These are phyloP conservation scores for Grus americana DNA, from an alignment of 2,113 vertebrate species.

Conservation along the genomic window DNA sequence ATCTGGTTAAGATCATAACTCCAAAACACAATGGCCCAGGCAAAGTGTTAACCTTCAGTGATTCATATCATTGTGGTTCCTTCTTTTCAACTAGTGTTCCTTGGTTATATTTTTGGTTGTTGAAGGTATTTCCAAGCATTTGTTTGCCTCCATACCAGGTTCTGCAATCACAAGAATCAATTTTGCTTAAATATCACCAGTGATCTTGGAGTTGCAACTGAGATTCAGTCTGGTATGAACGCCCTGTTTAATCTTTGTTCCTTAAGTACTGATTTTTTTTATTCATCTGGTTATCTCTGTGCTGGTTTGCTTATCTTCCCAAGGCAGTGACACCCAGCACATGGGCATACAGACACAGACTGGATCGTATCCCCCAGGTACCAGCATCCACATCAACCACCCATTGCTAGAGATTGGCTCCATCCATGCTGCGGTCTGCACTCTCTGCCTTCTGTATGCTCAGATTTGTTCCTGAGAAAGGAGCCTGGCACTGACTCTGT, in stretches of 20 bases:
- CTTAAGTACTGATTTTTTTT: neutral
- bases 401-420: neutral
- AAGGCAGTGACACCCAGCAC: neutral
- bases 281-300: neutral
- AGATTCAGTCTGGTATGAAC: neutral
- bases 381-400: neutral
- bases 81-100: neutral
- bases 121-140: neutral
- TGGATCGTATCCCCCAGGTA: neutral
- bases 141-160: neutral
- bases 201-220: neutral
- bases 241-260: neutral
- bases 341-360: too few relatives aligned
- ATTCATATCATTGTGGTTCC: neutral
- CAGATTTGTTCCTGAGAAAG: neutral
- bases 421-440: neutral
- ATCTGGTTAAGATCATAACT: neutral
- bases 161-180: neutral
- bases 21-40: neutral
- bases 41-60: neutral
- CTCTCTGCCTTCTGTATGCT: neutral
- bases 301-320: neutral
- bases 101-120: neutral
- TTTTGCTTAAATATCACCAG: neutral
- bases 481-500: neutral